phyloP scores from a whole-genome alignment of 2,888 invertebrate species.

The Acanthosoma haemorrhoidale region DNA sequence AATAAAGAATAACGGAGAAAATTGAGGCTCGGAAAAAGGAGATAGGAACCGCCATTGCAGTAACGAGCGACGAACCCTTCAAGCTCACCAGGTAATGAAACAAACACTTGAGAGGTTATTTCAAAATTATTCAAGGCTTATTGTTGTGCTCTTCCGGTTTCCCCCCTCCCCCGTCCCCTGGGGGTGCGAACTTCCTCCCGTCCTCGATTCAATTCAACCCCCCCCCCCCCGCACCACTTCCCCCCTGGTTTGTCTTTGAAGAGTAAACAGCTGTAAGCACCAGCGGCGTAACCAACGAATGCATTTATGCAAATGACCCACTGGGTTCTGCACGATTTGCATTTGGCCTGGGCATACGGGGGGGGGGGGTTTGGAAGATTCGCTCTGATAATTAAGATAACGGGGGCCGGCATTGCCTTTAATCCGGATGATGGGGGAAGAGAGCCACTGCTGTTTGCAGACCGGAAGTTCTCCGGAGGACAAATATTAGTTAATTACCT shows the following conservation, averaged over 20 bases:
- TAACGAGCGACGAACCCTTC: background rate
- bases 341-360: too few species aligned
- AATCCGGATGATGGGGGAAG: background rate
- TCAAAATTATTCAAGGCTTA: slow-evolving; percentile 10
- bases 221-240: too few species aligned
- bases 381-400: background rate
- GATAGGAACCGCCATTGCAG: too few species aligned
- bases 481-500: background rate
- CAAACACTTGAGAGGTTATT: background rate
- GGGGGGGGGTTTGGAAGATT: background rate
- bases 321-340: background rate
- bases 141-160: too few species aligned
- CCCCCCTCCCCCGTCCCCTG: too few species aligned
- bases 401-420: background rate
- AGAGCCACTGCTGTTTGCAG: background rate
- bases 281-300: background rate
- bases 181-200: background rate
- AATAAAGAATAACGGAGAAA: too few species aligned
- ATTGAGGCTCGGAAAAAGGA: too few species aligned
- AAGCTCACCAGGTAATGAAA: background rate
- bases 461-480: background rate
- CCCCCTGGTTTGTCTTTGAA: background rate
- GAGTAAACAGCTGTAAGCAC: background rate
- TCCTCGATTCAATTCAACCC: background rate
- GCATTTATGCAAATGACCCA: background rate